A percentile compares a stretch with the other conserved stretches of the same genome.
Conservation (phyloP, 2,113 vertebrate genomes). For the Psettodes erumei region DNA sequence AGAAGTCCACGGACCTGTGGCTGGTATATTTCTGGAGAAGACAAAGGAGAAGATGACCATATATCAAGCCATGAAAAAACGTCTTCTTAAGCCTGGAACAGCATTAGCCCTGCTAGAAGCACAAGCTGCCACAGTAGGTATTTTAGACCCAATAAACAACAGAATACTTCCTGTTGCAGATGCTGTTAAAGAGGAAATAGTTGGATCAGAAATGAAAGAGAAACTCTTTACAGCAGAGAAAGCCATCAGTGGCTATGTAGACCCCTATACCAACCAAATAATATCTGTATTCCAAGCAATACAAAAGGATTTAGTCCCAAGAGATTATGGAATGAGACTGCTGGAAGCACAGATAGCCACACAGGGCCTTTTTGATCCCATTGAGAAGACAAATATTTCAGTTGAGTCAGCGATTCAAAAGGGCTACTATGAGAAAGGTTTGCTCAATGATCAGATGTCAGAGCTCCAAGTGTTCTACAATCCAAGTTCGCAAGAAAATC, state of each 20-base stretch:
- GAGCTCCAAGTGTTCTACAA: conserved; percentile 92
- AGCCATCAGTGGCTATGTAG: conserved; percentile 88
- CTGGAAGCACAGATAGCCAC: conserved; percentile 92
- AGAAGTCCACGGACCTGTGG: conserved; percentile 74
- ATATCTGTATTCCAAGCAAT: conserved; percentile 96
- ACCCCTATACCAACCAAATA: conserved; percentile 88
- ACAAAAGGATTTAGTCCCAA: conserved; percentile 92
- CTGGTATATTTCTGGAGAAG: conserved; percentile 89
- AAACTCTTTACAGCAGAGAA: conserved; percentile 90
- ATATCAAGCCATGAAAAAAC: conserved; percentile 94
- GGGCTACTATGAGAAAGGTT: conserved; percentile 90
- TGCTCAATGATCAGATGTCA: conserved; percentile 85
- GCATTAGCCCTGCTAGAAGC: conserved; percentile 93
- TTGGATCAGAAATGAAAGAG: conserved; percentile 91
- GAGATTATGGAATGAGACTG: conserved; percentile 90
- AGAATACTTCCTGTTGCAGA: conserved; percentile 87
- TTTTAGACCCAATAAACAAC: conserved; percentile 90
- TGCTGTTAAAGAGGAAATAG: conserved; percentile 87
- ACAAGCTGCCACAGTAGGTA: conserved; percentile 90
- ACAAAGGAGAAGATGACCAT: conserved; percentile 89
- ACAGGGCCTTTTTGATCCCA: conserved; percentile 88
- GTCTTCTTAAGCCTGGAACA: conserved; percentile 89
- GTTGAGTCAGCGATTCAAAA: conserved; percentile 89
- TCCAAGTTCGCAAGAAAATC: conserved; percentile 89
- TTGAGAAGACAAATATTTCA: conserved; percentile 86